A percentile compares a stretch with the other conserved stretches of the same genome.
phyloP scores from a whole-genome alignment of 1,140 invertebrate genomes.

The Aethina tumida region DNA sequence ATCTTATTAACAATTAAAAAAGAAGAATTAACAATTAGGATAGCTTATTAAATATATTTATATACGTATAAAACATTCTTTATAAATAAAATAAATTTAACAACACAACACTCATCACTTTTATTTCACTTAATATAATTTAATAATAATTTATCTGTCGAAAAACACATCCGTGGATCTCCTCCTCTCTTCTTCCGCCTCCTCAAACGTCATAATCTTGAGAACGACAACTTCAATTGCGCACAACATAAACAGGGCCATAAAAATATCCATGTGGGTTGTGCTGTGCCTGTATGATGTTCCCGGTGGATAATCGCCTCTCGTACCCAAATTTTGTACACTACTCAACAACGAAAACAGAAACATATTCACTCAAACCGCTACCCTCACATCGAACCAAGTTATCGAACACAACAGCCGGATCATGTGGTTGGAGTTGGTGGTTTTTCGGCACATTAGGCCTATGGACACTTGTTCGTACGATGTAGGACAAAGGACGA shows the following conservation, averaged over 20 bases:
- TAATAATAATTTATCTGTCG: conserved; percentile 11
- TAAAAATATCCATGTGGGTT: conserved; percentile 30
- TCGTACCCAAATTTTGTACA: conserved; percentile 14
- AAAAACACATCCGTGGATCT: conserved; percentile 17
- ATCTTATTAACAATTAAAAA: no score
- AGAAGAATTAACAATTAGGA: no score
- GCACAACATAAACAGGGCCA: conserved; percentile 34
- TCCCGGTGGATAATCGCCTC: conserved; percentile 21
- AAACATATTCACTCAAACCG: no score
- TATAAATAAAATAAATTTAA: neutral
- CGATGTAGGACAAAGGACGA: no score
- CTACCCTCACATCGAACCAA: no score
- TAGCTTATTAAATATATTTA: neutral
- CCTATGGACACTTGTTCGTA: no score
- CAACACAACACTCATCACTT: conserved; percentile 1
- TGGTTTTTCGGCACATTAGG: no score
- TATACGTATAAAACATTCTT: neutral
- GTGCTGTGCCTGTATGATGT: conserved; percentile 13
- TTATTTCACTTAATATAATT: conserved; percentile 1
- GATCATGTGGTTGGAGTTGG: no score
- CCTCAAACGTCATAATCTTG: conserved; percentile 29
- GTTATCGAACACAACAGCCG: no score
- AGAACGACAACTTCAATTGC: conserved; percentile 31
- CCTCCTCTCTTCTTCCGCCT: conserved; percentile 16
- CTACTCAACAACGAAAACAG: conserved; percentile 12